Base-by-base conservation (phyloP, 1,140 invertebrate species). In the Heterodera schachtii region DNA sequence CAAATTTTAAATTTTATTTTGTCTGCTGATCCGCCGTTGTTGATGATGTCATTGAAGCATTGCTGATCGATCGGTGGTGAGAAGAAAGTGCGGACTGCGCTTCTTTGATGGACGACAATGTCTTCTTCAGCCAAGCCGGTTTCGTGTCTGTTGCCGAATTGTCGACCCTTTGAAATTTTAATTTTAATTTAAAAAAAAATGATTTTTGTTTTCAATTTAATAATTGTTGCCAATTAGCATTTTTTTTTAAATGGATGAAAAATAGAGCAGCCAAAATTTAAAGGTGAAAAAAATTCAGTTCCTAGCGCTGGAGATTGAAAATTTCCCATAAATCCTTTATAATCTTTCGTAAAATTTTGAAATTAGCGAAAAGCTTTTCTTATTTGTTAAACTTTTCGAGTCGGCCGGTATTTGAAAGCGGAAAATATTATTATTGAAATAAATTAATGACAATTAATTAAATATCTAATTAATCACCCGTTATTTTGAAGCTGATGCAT, bases 41-140 rank as follows among this genome's bases (percentile, higher is more conserved):
- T 11, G 49, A 52, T 52, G 73, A 49, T 3, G 44, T 19, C 13
- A 9, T 13, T 47, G 73, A 75, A 31, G 43, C 73, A 46, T 75
- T 75, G 44, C 73, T 75, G 31, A 60, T 57, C 9, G 73, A 16
- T 75, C 73, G 44, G 44, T 75, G 73, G 49, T 52, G 49, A 47
- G 47, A 47, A 44, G 49, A 52, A 1, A 69, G 64, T 13, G 77
- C 77, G 41, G 52, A 64, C 13, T 66, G 64, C n/a, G 70, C 77
- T 46, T 78, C 77, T 41, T 43, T 69, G 8, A 88, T 74, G 19
- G 88, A 88, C 2, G 87, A 86, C 11, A 89, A 82, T n/a, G 87
- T 88, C 75, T 88, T 88, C 66, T 85, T 84, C 52, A 89, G 80
- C 87, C 87, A 89, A 43, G 83, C 79, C 7, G 77, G 76, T 13